Base-by-base conservation (phyloP, 2,888 invertebrate genomes). In the Tricholauxania praeusta region DNA sequence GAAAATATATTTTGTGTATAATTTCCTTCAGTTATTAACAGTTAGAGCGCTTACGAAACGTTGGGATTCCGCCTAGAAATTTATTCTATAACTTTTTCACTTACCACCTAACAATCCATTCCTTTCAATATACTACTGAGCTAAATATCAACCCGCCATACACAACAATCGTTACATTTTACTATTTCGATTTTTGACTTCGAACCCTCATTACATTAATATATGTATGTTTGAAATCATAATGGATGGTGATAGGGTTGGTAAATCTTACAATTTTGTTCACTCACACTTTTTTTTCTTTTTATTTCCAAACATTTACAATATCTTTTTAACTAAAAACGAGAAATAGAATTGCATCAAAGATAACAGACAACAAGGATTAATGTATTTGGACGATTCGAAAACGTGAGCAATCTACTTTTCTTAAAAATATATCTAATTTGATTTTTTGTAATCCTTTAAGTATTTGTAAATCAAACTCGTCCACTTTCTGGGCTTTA, bases 281-380 rank as follows among this genome's bases (percentile, higher is more conserved):
- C n/a, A 39, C 15, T 17, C n/a, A 7, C 14, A 15, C 28, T 32
- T 62, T 62, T n/a, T 32, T 32, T 60, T 14, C 14, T 28, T 60
- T 39, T 28, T 62, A 12, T 32, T 19, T 19, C n/a, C 60, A 10
- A 47, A 62, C 39, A 62, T 62, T 28, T 62, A 39, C 47, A 28
- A 10, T 15, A 39, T 62, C 17, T 19, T 3, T 15, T 6, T n/a
- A 60, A 60, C 22, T 17, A 39, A 62, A 8, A 17, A 39, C 12
- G n/a, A 15, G 51, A 64, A 64, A 22, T 19, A 64, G 39, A 39
- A 10, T 64, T 19, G 22, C 64, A 49, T 51, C 51, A 64, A 63
- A 28, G 64, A n/a, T 64, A 64, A 64, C 64, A 64, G 64, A 64
- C 64, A 64, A 64, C 64, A 64, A 62, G 64, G 51, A 64, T 51